phyloP scores from a whole-genome alignment of 2,888 invertebrate genomes.

The Lepidocyrtoides sp. region DNA sequence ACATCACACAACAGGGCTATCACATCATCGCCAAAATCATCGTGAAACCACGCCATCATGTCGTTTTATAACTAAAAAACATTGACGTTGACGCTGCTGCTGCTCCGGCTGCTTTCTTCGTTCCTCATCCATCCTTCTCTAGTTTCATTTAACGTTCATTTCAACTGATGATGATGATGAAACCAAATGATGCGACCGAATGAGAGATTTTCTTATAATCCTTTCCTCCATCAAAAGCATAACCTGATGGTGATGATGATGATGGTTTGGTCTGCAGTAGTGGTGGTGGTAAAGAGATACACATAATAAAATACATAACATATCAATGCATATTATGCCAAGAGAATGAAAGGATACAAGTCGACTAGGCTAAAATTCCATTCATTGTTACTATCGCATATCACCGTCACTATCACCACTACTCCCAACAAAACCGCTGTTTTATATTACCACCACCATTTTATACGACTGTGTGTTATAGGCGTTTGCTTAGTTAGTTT shows the following conservation, averaged over 20 bases:
- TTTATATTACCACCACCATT: background rate
- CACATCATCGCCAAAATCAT: conserved; percentile 23
- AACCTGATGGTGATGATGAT: conserved; percentile 72
- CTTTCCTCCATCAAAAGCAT: conserved; percentile 69
- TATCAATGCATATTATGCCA: no score
- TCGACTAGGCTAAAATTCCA: background rate
- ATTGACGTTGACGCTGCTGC: conserved; percentile 31
- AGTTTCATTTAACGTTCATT: background rate
- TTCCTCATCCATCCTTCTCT: background rate
- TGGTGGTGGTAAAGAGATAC: background rate
- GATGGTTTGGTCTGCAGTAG: no score
- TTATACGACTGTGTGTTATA: background rate
- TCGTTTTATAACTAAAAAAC: conserved; percentile 41
- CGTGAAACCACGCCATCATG: conserved; percentile 49
- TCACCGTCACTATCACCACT: conserved; percentile 10
- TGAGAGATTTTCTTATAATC: conserved; percentile 73
- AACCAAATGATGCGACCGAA: conserved; percentile 56
- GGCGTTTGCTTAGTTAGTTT: no score
- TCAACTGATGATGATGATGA: conserved; percentile 55
- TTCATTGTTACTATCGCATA: no score
- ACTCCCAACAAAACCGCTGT: background rate
- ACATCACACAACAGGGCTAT: background rate
- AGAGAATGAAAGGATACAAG: conserved; percentile 12
- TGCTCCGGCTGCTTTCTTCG: background rate
- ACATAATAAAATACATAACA: background rate